Base-by-base conservation (phyloP, 2,113 vertebrate species). In the Merops nubicus region DNA sequence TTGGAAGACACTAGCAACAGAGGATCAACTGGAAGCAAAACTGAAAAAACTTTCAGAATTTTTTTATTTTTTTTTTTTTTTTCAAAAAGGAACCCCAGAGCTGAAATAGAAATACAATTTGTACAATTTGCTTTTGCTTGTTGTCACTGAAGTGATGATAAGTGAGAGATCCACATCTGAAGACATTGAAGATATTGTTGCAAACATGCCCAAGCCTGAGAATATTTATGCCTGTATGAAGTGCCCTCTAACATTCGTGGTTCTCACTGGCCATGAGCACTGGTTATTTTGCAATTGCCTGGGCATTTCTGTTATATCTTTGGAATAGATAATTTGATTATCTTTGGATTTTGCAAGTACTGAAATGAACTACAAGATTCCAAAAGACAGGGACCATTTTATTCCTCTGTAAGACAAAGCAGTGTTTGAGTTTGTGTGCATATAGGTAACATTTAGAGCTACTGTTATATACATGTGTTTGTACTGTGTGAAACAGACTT, bases 401-500 rank as follows among this genome's bases (percentile, higher is more conserved):
- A 88, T 81, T 67, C 15, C 45, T 87, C 56, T 29, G 3, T 79
- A 75, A 70, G 20, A 59, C 50, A 64, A 81, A 67, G 29, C 60
- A 69, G 19, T 65, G 83, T 74, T 68, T 94, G 6, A n/a, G n/a
- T 94, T 93, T 96, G 88, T 67, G 76, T 91, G 59, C 47, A 21
- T 77, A 56, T 63, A 87, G 63, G 28, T 68, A 65, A 96, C 28
- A 59, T 75, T 38, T 86, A 91, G 91, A 73, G 54, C 29, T 93
- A 59, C 75, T 67, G 63, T 45, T 91, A 76, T 64, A 68, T 72
- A 85, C 33, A 12, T 29, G 60, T 53, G 38, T 92, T 94, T 96
- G 90, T 96, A 91, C 34, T 64, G 40, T 81, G 84, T 92, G 82
- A 95, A 92, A 80, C 38, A 89, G 73, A 92, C n/a, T 78, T 91